These are phyloP conservation scores for Pocillopora verrucosa DNA, from an alignment of 64 coral and sea anemone species.

Conservation along the genomic window DNA sequence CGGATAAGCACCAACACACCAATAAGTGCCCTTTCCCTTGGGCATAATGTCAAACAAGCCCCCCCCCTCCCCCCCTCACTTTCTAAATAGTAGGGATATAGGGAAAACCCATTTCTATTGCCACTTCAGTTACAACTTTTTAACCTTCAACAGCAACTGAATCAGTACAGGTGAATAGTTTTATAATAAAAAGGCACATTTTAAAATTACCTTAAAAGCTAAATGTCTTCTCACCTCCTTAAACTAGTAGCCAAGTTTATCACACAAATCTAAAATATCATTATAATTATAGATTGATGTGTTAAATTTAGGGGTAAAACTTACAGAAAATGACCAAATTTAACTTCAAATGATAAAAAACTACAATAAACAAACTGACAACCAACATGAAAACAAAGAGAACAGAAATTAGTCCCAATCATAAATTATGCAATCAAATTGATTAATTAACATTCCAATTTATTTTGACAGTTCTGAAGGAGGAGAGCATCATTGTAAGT, in stretches of 20 bases:
- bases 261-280: neutral
- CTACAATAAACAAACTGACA: too few species aligned
- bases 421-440: constrained; percentile 2
- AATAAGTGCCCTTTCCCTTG: too few species aligned
- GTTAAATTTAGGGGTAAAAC: neutral
- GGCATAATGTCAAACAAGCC: too few species aligned
- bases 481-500: constrained; percentile 48
- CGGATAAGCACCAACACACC: too few species aligned
- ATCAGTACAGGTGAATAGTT: too few species aligned
- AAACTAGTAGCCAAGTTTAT: neutral
- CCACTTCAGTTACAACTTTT: too few species aligned
- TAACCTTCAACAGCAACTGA: too few species aligned
- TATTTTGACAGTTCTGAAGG: constrained; percentile 53
- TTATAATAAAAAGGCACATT: neutral
- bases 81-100: too few species aligned
- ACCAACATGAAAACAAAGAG: neutral
- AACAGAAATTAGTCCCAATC: neutral
- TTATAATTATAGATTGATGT: neutral
- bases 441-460: constrained; percentile 28
- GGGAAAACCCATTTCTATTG: too few species aligned
- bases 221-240: constrained; percentile 16
- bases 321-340: neutral
- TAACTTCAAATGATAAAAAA: neutral
- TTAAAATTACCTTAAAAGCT: neutral
- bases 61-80: too few species aligned